These are phyloP conservation scores for Crenuchus spilurus DNA, from an alignment of 2,797 vertebrate genomes.

Conservation along the genomic window DNA sequence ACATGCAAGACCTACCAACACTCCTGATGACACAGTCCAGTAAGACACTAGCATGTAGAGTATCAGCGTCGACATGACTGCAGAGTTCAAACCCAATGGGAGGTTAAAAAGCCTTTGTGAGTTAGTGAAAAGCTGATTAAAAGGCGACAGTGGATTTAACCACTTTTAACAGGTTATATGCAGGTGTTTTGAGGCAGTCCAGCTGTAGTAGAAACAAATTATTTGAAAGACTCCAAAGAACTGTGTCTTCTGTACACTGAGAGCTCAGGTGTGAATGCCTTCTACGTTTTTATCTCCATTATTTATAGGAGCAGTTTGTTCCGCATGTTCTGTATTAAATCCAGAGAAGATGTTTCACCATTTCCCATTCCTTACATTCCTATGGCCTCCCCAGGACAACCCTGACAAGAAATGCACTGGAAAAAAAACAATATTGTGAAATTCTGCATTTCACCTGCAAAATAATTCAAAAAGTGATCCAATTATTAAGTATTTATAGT, in stretches of 20 bases:
- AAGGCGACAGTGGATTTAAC: neutral
- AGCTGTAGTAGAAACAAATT: neutral
- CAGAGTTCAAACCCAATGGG: neutral
- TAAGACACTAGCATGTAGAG: slow-evolving; percentile 70
- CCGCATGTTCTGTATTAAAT: slow-evolving; percentile 78
- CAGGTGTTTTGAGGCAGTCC: neutral
- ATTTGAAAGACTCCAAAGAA: slow-evolving; percentile 10
- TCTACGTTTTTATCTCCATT: slow-evolving; percentile 57
- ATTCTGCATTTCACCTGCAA: neutral
- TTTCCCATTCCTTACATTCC: slow-evolving; percentile 67
- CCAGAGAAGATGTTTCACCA: slow-evolving; percentile 31
- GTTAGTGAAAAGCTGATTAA: neutral
- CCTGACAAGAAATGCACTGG: neutral
- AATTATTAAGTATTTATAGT: too few species aligned
- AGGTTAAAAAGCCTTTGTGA: too few species aligned
- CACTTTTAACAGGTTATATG: neutral
- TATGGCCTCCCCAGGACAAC: slow-evolving; percentile 16
- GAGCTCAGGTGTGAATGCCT: slow-evolving; percentile 42
- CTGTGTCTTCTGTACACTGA: neutral
- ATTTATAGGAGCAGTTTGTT: slow-evolving; percentile 76
- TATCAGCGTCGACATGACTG: slow-evolving; percentile 62
- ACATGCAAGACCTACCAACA: slow-evolving; percentile 70
- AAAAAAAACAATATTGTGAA: neutral
- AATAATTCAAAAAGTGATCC: neutral
- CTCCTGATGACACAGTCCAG: slow-evolving; percentile 62